Percentiles rank a stretch among this genome's conserved stretches.
phyloP scores from a whole-genome alignment of 2,797 vertebrate genomes.

The Pangasius sanitwongsei region DNA sequence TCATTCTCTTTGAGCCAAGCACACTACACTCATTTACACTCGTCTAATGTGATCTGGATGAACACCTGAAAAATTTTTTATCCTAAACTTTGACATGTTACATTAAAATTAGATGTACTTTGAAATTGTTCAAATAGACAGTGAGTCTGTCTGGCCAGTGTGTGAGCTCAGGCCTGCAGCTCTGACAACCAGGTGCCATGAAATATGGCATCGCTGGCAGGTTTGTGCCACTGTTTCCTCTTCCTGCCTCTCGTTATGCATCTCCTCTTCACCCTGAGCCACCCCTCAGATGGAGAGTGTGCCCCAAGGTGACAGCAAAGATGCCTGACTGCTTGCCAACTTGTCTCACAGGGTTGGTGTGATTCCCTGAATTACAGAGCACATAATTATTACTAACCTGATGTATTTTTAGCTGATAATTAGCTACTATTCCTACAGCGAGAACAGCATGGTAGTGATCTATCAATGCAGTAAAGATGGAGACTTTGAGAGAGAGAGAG shows the following conservation, averaged over 20 bases:
- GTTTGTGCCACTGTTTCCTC: conserved; percentile 5
- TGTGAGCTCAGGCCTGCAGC: conserved; percentile 14
- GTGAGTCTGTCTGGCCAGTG: neutral
- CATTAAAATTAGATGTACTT: neutral
- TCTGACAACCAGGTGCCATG: conserved; percentile 24
- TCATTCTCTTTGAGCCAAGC: neutral
- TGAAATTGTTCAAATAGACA: neutral
- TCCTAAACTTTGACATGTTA: neutral
- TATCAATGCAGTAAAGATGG: conserved; percentile 45
- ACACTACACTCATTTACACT: neutral
- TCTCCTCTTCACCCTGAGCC: neutral
- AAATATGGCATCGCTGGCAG: conserved; percentile 31
- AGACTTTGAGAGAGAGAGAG: conserved; percentile 24
- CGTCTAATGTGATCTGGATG: neutral
- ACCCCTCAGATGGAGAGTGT: conserved; percentile 22
- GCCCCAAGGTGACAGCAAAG: conserved; percentile 51
- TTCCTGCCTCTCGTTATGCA: conserved; percentile 25
- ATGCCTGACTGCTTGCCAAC: conserved; percentile 23
- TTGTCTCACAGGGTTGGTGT: conserved; percentile 12
- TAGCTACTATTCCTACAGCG: conserved; percentile 59
- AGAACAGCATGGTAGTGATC: conserved; percentile 58
- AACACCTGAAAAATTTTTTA: neutral
- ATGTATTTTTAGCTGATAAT: conserved; percentile 69
- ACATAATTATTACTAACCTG: conserved; percentile 64
- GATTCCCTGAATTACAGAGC: conserved; percentile 47